These are phyloP conservation scores for Eupithecia subumbrata DNA, from an alignment of 2,888 invertebrate species.

Conservation along the genomic window DNA sequence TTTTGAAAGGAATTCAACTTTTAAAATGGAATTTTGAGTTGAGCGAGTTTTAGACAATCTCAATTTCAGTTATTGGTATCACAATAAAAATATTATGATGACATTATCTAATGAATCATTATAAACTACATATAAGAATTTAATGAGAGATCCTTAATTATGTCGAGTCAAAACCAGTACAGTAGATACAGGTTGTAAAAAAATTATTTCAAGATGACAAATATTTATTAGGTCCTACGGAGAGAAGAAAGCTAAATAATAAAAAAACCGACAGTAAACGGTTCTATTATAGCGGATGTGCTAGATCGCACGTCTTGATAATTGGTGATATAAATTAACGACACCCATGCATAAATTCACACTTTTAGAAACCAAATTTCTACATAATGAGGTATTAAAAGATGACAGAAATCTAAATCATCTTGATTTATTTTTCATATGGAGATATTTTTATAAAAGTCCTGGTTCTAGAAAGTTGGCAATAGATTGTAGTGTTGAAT, in stretches of 20 bases:
- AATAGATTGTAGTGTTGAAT: background rate
- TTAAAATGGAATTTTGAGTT: background rate
- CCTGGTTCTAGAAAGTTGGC: slow-evolving; percentile 1
- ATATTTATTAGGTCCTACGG: background rate
- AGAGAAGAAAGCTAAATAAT: background rate
- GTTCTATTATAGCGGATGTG: slow-evolving; percentile 19
- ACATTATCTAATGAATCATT: background rate
- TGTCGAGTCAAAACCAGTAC: background rate
- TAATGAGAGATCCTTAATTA: background rate
- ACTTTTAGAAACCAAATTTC: slow-evolving; percentile 22
- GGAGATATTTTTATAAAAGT: background rate
- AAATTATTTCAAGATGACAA: background rate
- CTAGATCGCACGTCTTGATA: slow-evolving; percentile 29
- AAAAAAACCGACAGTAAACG: slow-evolving; percentile 18
- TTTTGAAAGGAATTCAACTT: background rate
- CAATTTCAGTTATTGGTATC: too few relatives aligned
- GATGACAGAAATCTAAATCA: slow-evolving; percentile 18
- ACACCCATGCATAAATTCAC: slow-evolving; percentile 40
- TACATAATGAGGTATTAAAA: slow-evolving; percentile 28
- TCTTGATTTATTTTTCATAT: slow-evolving; percentile 15
- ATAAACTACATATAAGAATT: background rate
- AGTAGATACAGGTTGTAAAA: background rate
- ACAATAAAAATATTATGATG: background rate
- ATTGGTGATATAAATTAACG: slow-evolving; percentile 35
- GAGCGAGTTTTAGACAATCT: background rate